Conservation (phyloP, 2,888 invertebrate species). For the Hymenopus coronatus region DNA sequence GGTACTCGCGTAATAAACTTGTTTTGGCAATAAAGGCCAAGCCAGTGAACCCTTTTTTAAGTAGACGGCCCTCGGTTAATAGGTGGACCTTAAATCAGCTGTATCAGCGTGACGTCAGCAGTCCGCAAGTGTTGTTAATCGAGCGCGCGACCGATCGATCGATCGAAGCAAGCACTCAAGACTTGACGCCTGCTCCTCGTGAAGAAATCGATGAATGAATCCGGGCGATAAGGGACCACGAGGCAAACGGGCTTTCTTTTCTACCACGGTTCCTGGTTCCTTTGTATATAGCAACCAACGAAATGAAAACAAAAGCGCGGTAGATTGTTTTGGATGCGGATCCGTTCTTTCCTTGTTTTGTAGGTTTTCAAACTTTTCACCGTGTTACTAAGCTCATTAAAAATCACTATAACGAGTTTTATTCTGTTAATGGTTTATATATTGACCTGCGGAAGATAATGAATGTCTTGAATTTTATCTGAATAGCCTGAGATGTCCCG, state of each 20-base stretch:
- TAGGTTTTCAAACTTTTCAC: too few relatives aligned
- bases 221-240: neutral
- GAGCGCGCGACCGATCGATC: neutral
- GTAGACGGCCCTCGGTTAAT: neutral
- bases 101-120: neutral
- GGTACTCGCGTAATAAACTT: neutral
- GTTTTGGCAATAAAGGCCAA: neutral
- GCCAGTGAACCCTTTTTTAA: neutral
- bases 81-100: neutral
- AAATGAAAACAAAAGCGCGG: neutral
- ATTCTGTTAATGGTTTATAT: too few relatives aligned
- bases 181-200: neutral
- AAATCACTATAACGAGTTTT: too few relatives aligned
- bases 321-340: neutral
- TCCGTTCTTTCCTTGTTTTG: too few relatives aligned
- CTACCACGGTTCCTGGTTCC: neutral
- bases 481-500: too few relatives aligned
- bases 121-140: neutral
- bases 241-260: neutral
- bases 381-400: too few relatives aligned
- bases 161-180: neutral
- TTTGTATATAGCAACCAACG: neutral
- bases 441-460: too few relatives aligned
- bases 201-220: neutral
- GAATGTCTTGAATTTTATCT: too few relatives aligned